Base-by-base conservation (phyloP, 2,113 vertebrate species). In the Macroglossus sobrinus region DNA sequence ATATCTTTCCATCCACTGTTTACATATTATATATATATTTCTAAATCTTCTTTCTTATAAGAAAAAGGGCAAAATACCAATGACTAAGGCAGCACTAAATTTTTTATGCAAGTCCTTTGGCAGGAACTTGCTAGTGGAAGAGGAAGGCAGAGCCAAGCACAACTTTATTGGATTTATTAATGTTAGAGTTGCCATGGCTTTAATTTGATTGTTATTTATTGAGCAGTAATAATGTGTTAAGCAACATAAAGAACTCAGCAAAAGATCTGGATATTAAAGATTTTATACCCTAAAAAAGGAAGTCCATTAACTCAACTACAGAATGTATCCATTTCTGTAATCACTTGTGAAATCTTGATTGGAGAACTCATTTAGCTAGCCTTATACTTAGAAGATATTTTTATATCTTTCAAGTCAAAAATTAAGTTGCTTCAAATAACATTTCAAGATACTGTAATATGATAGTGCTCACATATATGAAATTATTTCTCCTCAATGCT, bases 301-400 rank as follows among this genome's bases (percentile, higher is more conserved):
- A 87, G 24, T 76, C 38, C n/a, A 88, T 84, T 96, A 97, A 78
- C 59, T 90, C 43, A 86, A 84, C 72, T 71, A 80, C 24, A 84
- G 66, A 95, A 76, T 89, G 68, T 84, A 84, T 64, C 35, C 35
- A 88, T 55, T 95, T 95, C 43, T 91, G 35, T 92, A 90, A 96
- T 92, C 80, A 76, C 76, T 90, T 96, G 18, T 88, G 57, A 96
- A 95, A 84, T 91, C 66, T 72, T 88, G 81, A 89, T 94, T 95
- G 75, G 47, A 68, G 45, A 95, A 85, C 72, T 90, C 64, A 96
- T 78, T 93, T 95, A 89, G 69, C 71, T 81, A 43, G 45, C 68
- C 64, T 92, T 97, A 47, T 90, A 69, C 66, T 88, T 96, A 91
- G 61, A 68, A 5, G 30, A 38, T 81, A 88, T 94, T 93, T 93